These are phyloP conservation scores for Lysiphlebus fabarum DNA, from an alignment of 1,140 invertebrate species.

Conservation along the genomic window DNA sequence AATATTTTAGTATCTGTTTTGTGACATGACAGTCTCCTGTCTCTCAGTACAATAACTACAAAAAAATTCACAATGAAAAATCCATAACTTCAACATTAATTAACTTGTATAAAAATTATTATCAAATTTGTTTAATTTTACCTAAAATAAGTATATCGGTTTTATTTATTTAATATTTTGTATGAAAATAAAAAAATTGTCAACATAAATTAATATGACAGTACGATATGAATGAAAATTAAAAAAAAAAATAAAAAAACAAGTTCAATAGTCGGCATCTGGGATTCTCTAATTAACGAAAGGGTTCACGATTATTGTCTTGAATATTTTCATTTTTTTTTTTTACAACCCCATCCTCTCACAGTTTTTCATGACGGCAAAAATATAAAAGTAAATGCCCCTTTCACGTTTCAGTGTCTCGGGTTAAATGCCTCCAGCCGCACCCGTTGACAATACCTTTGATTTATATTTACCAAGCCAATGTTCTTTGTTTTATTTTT, in stretches of 20 bases:
- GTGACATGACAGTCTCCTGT: too few relatives aligned
- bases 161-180: too few relatives aligned
- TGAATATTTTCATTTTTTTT: conserved; percentile 31
- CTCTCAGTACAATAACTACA: too few relatives aligned
- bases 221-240: conserved; percentile 10
- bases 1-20: too few relatives aligned
- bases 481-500: conserved; percentile 17
- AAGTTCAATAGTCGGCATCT: conserved; percentile 47
- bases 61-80: too few relatives aligned
- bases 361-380: conserved; percentile 16
- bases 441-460: conserved; percentile 43
- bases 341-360: conserved; percentile 31
- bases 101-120: too few relatives aligned
- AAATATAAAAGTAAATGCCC: not conserved
- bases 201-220: not conserved
- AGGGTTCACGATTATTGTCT: conserved; percentile 38
- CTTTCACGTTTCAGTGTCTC: too few relatives aligned
- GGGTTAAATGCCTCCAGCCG: conserved; percentile 25
- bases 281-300: conserved; percentile 53
- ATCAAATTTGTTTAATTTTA: too few relatives aligned
- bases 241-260: conserved; percentile 35
- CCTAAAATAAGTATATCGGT: too few relatives aligned
- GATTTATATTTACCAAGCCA: conserved; percentile 42
- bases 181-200: not conserved
- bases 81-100: too few relatives aligned